phyloP scores from a whole-genome alignment of 2,113 vertebrate species.

The Ciconia maguari region DNA sequence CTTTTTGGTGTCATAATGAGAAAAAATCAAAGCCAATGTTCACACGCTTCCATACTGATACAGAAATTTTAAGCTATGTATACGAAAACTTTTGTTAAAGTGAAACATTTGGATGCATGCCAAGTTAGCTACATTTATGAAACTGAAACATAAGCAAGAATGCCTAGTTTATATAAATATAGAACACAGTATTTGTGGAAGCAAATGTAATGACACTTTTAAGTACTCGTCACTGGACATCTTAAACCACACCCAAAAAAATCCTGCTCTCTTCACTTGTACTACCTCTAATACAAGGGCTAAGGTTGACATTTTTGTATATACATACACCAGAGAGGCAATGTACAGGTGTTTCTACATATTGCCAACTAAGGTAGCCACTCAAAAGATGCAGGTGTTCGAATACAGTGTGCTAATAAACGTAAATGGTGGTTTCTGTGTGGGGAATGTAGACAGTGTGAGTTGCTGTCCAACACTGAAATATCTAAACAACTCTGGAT shows the following conservation, averaged over 20 bases:
- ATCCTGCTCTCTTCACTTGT: background rate
- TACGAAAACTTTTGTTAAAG: background rate
- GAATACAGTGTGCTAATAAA: background rate
- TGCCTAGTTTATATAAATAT: background rate
- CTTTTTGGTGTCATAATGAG: background rate
- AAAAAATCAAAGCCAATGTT: background rate
- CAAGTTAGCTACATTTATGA: background rate
- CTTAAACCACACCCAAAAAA: background rate
- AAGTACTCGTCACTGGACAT: background rate
- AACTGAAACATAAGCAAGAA: background rate
- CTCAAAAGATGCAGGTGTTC: background rate
- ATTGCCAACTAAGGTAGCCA: background rate
- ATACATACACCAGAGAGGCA: rapidly evolving
- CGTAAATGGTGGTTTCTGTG: background rate
- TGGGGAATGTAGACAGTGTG: background rate
- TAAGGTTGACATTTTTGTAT: background rate
- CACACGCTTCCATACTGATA: background rate
- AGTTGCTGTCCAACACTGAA: background rate
- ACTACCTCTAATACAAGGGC: background rate
- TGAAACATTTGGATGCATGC: background rate
- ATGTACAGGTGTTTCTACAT: background rate
- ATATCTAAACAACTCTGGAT: background rate
- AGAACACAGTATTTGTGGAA: background rate
- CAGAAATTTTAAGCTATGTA: background rate
- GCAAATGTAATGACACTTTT: background rate